Evolutionary conservation across 2,888 invertebrate species (phyloP).

Genomic region (Aspidiotus rigidus): DNA sequence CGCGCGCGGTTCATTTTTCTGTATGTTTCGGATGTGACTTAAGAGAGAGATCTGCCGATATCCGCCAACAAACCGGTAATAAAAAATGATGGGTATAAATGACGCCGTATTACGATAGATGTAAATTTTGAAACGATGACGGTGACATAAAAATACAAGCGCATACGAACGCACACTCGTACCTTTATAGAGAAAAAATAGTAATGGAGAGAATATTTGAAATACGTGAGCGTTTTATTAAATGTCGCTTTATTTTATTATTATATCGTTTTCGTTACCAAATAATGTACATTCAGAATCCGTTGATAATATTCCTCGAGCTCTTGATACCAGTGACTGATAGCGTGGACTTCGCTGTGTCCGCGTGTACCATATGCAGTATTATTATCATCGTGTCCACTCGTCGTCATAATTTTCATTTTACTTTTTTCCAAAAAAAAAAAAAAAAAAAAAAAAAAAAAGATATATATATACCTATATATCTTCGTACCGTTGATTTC

Average conservation of each 20-base stretch:
- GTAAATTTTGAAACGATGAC: constrained; percentile 28
- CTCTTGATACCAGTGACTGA: constrained; percentile 19
- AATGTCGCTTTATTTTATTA: constrained; percentile 28
- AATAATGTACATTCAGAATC: constrained; percentile 22
- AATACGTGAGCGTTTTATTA: constrained; percentile 32
- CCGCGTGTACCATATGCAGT: constrained; percentile 1
- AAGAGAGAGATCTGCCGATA: constrained; percentile 25
- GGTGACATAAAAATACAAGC: constrained; percentile 22
- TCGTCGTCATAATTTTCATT: constrained; percentile 3
- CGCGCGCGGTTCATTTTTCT: too few relatives aligned
- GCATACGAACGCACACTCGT: background rate
- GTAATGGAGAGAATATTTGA: constrained; percentile 28
- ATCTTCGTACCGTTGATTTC: background rate
- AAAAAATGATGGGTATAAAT: constrained; percentile 30
- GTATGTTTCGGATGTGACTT: too few relatives aligned
- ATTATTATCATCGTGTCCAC: background rate
- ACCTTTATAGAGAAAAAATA: constrained; percentile 3
- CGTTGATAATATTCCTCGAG: constrained; percentile 26
- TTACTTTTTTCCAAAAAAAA: background rate
- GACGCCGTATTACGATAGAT: constrained; percentile 28
- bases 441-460: too few relatives aligned
- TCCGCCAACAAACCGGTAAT: constrained; percentile 20
- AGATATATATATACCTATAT: too few relatives aligned
- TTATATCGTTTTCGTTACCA: constrained; percentile 25
- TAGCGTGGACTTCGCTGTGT: background rate